Conservation (phyloP, 2,888 invertebrate genomes). For the Asteroscopus sphinx region DNA sequence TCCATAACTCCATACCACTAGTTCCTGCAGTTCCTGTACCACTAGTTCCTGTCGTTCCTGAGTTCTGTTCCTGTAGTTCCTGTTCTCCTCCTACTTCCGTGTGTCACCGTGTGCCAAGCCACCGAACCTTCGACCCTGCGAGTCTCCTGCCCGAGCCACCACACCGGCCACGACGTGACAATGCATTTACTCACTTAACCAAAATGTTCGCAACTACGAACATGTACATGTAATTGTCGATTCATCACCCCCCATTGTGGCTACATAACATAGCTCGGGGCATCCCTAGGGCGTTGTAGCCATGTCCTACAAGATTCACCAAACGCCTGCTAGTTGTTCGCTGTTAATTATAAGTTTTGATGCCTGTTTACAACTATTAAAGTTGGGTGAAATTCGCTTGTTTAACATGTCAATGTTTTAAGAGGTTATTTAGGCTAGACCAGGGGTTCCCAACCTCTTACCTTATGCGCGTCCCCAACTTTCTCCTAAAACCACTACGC, state of each 20-base stretch:
- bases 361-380: conserved; percentile 18
- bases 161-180: too few species aligned
- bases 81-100: too few species aligned
- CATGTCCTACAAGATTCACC: conserved; percentile 42
- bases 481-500: too few species aligned
- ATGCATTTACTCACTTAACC: background rate
- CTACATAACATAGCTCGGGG: conserved; percentile 15
- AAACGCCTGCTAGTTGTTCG: conserved; percentile 23
- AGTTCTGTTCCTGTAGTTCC: too few species aligned
- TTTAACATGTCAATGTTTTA: background rate
- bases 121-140: too few species aligned
- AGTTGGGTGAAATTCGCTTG: conserved; percentile 8
- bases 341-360: conserved; percentile 46
- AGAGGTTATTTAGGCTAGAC: background rate
- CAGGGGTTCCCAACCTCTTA: too few species aligned
- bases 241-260: conserved; percentile 25
- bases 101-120: too few species aligned
- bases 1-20: too few species aligned
- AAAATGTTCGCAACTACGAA: background rate
- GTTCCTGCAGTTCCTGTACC: too few species aligned
- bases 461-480: too few species aligned
- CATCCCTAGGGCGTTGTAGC: conserved; percentile 27
- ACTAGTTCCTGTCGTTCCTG: too few species aligned
- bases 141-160: too few species aligned
- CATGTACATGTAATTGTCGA: conserved; percentile 25